Evolutionary conservation across 53 echinoderm and acorn worm species (phyloP).

Genomic region (Arbacia lixula): DNA sequence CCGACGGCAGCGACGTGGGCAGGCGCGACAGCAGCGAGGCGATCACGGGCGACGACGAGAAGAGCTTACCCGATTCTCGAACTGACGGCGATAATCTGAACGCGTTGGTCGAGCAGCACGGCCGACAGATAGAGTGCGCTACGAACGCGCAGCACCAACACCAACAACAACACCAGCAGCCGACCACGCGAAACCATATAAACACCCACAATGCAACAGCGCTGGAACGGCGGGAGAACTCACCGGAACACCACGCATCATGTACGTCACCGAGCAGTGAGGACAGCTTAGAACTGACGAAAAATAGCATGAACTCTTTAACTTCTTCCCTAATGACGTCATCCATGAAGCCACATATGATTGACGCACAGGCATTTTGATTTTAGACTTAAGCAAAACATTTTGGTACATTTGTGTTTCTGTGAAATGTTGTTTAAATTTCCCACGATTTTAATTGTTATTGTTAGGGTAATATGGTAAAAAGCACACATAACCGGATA

Average conservation of each 20-base stretch:
- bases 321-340: background rate
- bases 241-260: slow-evolving; percentile 6
- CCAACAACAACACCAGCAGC: background rate
- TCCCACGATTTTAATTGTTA: background rate
- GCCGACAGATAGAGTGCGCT: background rate
- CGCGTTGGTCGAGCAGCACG: background rate
- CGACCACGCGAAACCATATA: background rate
- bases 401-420: background rate
- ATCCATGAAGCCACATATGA: slow-evolving; percentile 26
- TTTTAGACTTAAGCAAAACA: background rate
- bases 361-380: slow-evolving; percentile 40
- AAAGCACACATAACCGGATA: no score
- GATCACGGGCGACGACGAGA: slow-evolving; percentile 7
- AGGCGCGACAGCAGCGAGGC: background rate
- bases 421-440: no score
- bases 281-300: slow-evolving; percentile 43
- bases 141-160: background rate
- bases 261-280: slow-evolving; percentile 40
- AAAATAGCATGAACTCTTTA: slow-evolving; percentile 21
- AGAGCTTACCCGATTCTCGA: slow-evolving; percentile 38
- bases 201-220: slow-evolving; percentile 12
- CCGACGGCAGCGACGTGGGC: slow-evolving; percentile 38
- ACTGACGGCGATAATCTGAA: slow-evolving; percentile 18
- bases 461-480: no score
- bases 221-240: slow-evolving; percentile 17